Percentiles rank a stretch among this genome's conserved stretches.
Conservation (phyloP, 2,888 invertebrate species). For the Heliconius sara region DNA sequence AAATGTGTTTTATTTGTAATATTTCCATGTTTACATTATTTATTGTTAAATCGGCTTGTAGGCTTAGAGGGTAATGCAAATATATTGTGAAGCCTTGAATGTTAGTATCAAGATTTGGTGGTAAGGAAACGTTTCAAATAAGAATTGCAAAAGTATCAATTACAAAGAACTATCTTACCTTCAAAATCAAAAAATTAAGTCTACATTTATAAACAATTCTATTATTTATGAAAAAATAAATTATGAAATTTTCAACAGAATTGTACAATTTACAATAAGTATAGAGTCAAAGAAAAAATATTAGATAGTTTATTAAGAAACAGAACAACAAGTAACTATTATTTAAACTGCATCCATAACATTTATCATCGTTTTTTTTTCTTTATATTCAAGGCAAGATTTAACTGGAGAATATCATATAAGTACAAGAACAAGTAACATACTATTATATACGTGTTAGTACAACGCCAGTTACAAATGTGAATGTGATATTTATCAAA, state of each 20-base stretch:
- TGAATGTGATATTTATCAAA: conserved; percentile 40
- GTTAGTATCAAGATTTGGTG: background rate
- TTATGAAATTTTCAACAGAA: conserved; percentile 11
- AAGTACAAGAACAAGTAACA: conserved; percentile 23
- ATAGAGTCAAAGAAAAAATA: conserved; percentile 5
- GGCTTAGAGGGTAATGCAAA: background rate
- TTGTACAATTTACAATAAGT: conserved; percentile 2
- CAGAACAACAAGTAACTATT: conserved; percentile 25
- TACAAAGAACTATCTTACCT: conserved; percentile 1
- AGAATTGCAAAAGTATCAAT: background rate
- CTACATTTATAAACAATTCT: conserved; percentile 14
- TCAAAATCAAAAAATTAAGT: background rate
- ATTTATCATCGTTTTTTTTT: background rate
- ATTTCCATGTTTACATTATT: background rate
- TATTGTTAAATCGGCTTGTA: background rate
- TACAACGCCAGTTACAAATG: conserved; percentile 38
- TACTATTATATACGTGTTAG: conserved; percentile 34
- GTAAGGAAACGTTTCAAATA: background rate
- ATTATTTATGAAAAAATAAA: conserved; percentile 18
- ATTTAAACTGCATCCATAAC: conserved; percentile 27
- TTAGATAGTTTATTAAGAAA: conserved; percentile 27
- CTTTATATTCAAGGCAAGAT: conserved; percentile 24
- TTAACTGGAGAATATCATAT: conserved; percentile 13
- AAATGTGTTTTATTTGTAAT: background rate
- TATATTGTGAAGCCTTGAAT: background rate